Evolutionary conservation across 2,888 invertebrate genomes (phyloP).

Genomic region (Venustoraphidia nigricollis): DNA sequence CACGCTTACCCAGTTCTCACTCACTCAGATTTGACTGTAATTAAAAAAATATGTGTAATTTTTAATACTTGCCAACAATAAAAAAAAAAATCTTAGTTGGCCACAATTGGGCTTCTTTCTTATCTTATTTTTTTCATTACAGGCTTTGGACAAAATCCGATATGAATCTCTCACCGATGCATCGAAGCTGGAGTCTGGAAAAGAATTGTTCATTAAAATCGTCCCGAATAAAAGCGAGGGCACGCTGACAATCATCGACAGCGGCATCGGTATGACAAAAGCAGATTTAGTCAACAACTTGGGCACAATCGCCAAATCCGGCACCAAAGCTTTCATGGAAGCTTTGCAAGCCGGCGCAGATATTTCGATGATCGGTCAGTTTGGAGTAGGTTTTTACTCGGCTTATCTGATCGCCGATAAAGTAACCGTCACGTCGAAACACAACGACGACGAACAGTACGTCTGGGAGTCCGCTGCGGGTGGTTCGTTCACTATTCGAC

Average conservation of each 20-base stretch:
- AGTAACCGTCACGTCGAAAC: slow-evolving; percentile 76
- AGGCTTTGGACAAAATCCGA: slow-evolving; percentile 65
- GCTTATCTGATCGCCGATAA: slow-evolving; percentile 85
- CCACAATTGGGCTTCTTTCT: too few relatives aligned
- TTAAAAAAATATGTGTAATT: neutral
- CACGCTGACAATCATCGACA: slow-evolving; percentile 81
- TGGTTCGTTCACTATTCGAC: slow-evolving; percentile 77
- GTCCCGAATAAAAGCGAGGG: slow-evolving; percentile 83
- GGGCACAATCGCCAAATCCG: slow-evolving; percentile 93
- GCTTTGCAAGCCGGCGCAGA: slow-evolving; percentile 92
- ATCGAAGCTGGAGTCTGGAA: slow-evolving; percentile 71
- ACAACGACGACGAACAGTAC: slow-evolving; percentile 92
- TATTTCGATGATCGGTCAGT: slow-evolving; percentile 97
- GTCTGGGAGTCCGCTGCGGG: slow-evolving; percentile 92
- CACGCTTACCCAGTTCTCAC: too few relatives aligned
- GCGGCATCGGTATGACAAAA: slow-evolving; percentile 93
- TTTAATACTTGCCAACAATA: too few relatives aligned
- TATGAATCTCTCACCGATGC: slow-evolving; percentile 94
- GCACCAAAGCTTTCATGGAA: slow-evolving; percentile 97
- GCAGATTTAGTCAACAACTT: slow-evolving; percentile 90
- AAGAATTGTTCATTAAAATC: slow-evolving; percentile 83
- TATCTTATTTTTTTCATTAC: slow-evolving; percentile 4
- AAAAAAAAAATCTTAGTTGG: too few relatives aligned
- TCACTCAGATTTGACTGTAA: too few relatives aligned
- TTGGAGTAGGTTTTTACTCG: slow-evolving; percentile 96